phyloP scores from a whole-genome alignment of 2,797 vertebrate species.

The Catostomus latipinnis region DNA sequence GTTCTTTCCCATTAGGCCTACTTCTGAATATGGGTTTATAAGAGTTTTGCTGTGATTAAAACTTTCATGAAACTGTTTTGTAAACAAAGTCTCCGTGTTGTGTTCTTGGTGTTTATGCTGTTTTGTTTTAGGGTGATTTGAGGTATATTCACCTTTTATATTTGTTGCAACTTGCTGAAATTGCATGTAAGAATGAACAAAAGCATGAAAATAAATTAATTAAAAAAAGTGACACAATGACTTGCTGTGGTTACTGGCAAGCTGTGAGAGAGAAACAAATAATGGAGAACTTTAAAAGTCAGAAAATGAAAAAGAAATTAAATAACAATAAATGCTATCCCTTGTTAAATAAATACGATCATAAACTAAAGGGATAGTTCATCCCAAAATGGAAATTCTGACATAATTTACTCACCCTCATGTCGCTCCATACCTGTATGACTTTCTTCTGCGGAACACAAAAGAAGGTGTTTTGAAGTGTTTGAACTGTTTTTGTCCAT shows the following conservation, averaged over 20 bases:
- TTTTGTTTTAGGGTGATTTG: background rate
- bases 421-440: no score
- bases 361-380: no score
- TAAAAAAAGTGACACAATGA: background rate
- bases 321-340: no score
- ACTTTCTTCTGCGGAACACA: no score
- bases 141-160: background rate
- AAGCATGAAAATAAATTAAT: background rate
- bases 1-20: background rate
- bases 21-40: no score
- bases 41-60: background rate
- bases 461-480: no score
- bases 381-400: no score
- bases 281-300: background rate
- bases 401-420: no score
- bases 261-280: background rate
- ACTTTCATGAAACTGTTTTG: background rate
- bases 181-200: background rate
- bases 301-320: background rate
- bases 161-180: background rate
- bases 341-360: no score
- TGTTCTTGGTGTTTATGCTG: conserved; percentile 1
- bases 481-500: no score
- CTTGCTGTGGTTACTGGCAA: background rate
- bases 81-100: background rate